These are phyloP conservation scores for Drosophila ogumai DNA, from an alignment of 1,140 invertebrate species.

Conservation along the genomic window DNA sequence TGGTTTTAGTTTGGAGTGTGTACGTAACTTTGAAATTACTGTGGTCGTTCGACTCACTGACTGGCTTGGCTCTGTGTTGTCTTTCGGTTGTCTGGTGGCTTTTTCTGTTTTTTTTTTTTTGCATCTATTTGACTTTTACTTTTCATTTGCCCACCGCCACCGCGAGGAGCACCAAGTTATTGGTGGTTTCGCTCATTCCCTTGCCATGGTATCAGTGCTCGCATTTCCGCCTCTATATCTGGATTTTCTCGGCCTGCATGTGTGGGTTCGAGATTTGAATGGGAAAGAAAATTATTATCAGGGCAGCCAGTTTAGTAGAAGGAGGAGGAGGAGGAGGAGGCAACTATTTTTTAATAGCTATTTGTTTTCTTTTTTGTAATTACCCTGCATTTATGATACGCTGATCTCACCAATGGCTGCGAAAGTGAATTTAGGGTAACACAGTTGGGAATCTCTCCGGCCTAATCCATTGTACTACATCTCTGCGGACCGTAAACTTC, in stretches of 20 bases:
- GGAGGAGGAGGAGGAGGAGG: background rate
- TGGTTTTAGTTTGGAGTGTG: constrained; percentile 35
- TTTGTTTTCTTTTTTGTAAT: constrained; percentile 8
- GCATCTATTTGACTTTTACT: constrained; percentile 81
- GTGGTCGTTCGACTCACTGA: constrained; percentile 5
- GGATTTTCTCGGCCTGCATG: background rate
- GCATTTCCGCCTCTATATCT: constrained; percentile 65
- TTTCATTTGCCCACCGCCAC: constrained; percentile 56
- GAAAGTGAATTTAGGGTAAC: constrained; percentile 25
- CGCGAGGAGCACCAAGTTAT: constrained; percentile 17
- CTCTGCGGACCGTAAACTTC: constrained; percentile 27
- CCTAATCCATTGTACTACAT: constrained; percentile 12
- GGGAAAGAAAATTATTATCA: constrained; percentile 30
- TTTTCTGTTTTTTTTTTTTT: constrained; percentile 57
- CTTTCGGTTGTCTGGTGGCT: constrained; percentile 60
- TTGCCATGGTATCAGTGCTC: constrained; percentile 38
- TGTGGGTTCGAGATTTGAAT: constrained; percentile 5
- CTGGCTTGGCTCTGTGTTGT: background rate
- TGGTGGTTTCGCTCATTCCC: constrained; percentile 15
- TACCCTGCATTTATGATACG: constrained; percentile 19
- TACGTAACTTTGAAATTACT: constrained; percentile 66
- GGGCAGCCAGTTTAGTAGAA: constrained; percentile 2
- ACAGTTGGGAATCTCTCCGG: constrained; percentile 6
- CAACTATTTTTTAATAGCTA: constrained; percentile 12
- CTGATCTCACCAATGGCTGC: constrained; percentile 24